Base-by-base conservation (phyloP, 1,140 invertebrate genomes). In the Drosophila arizonae region DNA sequence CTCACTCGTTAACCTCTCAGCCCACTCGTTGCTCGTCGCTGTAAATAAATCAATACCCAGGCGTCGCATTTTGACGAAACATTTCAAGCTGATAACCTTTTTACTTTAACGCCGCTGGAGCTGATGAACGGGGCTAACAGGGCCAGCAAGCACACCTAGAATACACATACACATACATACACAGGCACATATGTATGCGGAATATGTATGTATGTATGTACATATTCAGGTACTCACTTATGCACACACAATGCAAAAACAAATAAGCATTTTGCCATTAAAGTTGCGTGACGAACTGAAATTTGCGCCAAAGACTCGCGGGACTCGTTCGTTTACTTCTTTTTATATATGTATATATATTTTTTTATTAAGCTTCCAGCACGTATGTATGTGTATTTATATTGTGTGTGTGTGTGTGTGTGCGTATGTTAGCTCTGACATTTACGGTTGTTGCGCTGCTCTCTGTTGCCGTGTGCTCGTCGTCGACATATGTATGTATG, bases 201-300 rank as follows among this genome's bases (percentile, higher is more conserved):
- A 17, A 17, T 33, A 8, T 36, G 4, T 11, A 30, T 36, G 58
- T 10, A 58, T 24, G 51, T 15, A 67, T 15, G 54, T 13, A 58
- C 11, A 60, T 28, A 13, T 24, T 24, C 28, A 36, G 43, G 51
- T n/a, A 39, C 30, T 57, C 52, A n/a, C n/a, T 48, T 4, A 11
- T 46, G 39, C 52, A 45, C 48, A 45, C 30, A 57, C 65, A 65
- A 66, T 65, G 66, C 67, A 81, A 73, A 86, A 79, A 79, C 79
- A 79, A 82, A 82, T 84, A 88, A 73, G 84, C 75, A 88, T 77
- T 82, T 79, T 79, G 76, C 84, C 84, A 88, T 88, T 88, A 84
- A 88, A 87, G 84, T 88, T 88, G 84, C 84, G 84, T 88, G 84
- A 88, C 84, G 84, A 89, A 84, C 76, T 80, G 77, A 88, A 88